Percentiles rank a stretch among this genome's conserved stretches.
These are phyloP conservation scores for Ganaspis sp. DNA, from an alignment of 1,140 invertebrate genomes.

Conservation along the genomic window DNA sequence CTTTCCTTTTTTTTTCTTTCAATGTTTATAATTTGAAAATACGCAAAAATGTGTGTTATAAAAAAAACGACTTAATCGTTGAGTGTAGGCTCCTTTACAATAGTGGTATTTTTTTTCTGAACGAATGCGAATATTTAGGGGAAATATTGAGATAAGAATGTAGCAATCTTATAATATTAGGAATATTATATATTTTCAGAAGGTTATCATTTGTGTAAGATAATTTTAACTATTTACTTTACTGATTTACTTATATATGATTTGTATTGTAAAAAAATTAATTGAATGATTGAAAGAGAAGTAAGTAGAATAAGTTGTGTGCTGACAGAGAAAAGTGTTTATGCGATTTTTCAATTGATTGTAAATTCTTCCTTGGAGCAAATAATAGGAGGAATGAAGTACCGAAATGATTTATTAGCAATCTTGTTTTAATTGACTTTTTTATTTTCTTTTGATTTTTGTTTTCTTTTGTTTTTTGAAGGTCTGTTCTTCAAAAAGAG, in stretches of 20 bases:
- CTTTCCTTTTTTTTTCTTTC: too few species aligned
- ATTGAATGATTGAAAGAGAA: not conserved
- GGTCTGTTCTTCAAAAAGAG: not conserved
- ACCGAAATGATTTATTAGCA: not conserved
- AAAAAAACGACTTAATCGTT: not conserved
- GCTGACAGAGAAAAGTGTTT: not conserved
- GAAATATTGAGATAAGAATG: not conserved
- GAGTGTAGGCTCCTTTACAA: not conserved
- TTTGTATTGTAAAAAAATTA: constrained; percentile 24
- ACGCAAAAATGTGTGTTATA: too few species aligned
- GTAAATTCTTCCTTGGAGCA: not conserved
- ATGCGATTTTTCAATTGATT: not conserved
- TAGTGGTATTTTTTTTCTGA: not conserved
- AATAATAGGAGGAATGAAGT: not conserved
- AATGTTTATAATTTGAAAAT: too few species aligned
- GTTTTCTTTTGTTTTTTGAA: too few species aligned
- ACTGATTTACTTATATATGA: not conserved
- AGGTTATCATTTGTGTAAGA: constrained; percentile 12
- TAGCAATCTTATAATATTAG: constrained; percentile 10
- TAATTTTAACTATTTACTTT: constrained; percentile 5
- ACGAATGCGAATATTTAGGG: not conserved
- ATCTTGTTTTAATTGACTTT: not conserved
- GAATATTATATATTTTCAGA: not conserved
- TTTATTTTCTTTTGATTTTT: not conserved
- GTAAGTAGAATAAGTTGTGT: constrained; percentile 17